These are phyloP conservation scores for Tipula confusa DNA, from an alignment of 2,888 invertebrate species.

Conservation along the genomic window DNA sequence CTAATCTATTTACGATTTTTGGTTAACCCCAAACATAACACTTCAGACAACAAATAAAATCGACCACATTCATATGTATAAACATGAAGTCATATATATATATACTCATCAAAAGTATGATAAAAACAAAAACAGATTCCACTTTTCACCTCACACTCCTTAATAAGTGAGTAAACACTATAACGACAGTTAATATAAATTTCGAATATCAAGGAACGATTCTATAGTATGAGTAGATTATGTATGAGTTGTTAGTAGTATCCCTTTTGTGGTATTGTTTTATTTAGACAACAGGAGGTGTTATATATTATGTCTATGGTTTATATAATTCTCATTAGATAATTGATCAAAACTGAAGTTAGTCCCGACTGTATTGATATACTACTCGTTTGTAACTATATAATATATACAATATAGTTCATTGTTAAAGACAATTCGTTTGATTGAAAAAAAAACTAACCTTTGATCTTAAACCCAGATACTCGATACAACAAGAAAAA, in stretches of 20 bases:
- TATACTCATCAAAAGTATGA: neutral
- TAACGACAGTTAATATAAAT: neutral
- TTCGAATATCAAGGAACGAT: neutral
- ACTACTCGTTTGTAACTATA: neutral
- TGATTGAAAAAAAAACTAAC: neutral
- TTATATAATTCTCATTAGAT: neutral
- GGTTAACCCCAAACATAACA: conserved; percentile 9
- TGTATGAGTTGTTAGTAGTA: neutral
- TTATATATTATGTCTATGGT: neutral
- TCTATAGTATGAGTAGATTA: neutral
- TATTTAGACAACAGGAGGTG: conserved; percentile 12
- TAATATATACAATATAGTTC: neutral
- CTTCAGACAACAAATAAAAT: neutral
- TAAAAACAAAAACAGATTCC: neutral
- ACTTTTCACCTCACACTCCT: neutral
- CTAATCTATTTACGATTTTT: conserved; percentile 9
- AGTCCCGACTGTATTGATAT: neutral
- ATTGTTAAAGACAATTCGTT: neutral
- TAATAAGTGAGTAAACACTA: neutral
- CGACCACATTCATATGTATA: too few relatives aligned
- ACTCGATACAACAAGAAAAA: neutral
- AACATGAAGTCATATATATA: neutral
- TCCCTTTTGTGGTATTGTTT: conserved; percentile 12
- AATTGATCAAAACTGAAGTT: conserved; percentile 14
- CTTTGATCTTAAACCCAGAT: neutral